Evolutionary conservation across 2,888 invertebrate species (phyloP), one percentile per base, ranked within the genome.

Genomic region (Pseudolycoriella hygida): DNA sequence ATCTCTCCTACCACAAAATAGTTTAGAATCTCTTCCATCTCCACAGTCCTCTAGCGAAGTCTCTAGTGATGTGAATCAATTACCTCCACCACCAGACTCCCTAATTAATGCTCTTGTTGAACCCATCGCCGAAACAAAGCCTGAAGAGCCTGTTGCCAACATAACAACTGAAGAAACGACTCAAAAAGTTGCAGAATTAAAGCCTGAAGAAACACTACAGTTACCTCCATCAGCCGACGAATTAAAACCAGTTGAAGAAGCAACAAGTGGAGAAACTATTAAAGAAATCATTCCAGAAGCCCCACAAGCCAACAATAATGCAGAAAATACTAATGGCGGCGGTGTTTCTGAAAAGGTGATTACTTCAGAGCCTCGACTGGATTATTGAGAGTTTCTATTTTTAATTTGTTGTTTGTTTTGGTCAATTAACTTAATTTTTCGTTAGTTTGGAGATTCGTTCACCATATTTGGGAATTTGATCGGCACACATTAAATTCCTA

Each of bases 1-100:
- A 39, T 47, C 47, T 12, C 47, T 44, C 32, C 44, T 47, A 38
- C 44, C 42, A 32, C 47, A 47, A 45, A 42, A 44, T 47, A 47
- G 47, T 40, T 40, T 47, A 30, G 47, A 47, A 32, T 42, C 47
- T 30, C 44, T 44, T 42, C 44, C 47, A 39, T 47, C 47, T 42
- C 47, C 47, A 18, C 44, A 44, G 14, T 43, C 32, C 32, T 47
- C 47, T 20, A 37, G 37, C 12, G 37, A 44, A 20, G 39, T 30
- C 6, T 19, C 44, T 17, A 14, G 17, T 20, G 43, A 43, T 37
- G 43, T 19, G 20, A 37, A n/a, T 15, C 14, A 18, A 43, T 32
- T 32, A 18, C 19, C 32, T 14, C 39, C 17, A 39, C 43, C 43
- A 20, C 43, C 43, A 18, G 20, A 34, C n/a, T 34, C 34, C 34